These are phyloP conservation scores for Colaptes auratus DNA, from an alignment of 2,113 vertebrate species.

Conservation along the genomic window DNA sequence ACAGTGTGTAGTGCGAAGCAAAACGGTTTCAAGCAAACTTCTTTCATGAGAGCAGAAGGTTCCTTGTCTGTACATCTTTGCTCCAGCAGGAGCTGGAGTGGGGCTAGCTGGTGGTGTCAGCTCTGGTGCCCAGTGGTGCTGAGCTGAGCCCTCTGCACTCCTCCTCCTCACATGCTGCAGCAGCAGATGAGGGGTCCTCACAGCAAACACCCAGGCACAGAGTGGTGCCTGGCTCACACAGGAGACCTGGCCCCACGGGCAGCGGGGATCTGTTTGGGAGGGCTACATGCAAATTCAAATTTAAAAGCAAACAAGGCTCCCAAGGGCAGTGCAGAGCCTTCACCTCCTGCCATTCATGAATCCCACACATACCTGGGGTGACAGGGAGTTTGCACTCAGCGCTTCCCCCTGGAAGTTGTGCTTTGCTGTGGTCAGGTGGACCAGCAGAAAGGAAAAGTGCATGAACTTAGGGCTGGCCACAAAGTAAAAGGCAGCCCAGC, in stretches of 20 bases:
- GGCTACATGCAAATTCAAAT: neutral
- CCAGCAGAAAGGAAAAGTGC: neutral
- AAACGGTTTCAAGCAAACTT: rapidly evolving
- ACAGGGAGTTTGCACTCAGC: neutral
- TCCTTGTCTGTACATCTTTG: neutral
- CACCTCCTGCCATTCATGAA: rapidly evolving
- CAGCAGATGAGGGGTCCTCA: neutral
- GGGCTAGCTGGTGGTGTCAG: neutral
- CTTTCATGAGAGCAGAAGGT: neutral
- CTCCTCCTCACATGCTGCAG: neutral
- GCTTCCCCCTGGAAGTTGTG: neutral
- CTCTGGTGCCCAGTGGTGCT: neutral
- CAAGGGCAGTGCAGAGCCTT: neutral
- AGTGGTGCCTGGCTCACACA: neutral
- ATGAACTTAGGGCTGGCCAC: neutral
- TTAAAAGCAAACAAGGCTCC: neutral
- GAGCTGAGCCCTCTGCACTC: rapidly evolving
- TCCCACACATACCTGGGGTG: neutral
- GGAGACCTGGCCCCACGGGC: neutral
- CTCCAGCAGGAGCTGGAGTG: neutral
- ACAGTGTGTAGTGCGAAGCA: rapidly evolving
- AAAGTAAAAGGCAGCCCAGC: neutral
- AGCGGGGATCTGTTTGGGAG: neutral
- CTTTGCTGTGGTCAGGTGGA: neutral
- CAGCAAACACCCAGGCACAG: neutral